phyloP scores from a whole-genome alignment of 2,113 vertebrate genomes.

The Condylura cristata region DNA sequence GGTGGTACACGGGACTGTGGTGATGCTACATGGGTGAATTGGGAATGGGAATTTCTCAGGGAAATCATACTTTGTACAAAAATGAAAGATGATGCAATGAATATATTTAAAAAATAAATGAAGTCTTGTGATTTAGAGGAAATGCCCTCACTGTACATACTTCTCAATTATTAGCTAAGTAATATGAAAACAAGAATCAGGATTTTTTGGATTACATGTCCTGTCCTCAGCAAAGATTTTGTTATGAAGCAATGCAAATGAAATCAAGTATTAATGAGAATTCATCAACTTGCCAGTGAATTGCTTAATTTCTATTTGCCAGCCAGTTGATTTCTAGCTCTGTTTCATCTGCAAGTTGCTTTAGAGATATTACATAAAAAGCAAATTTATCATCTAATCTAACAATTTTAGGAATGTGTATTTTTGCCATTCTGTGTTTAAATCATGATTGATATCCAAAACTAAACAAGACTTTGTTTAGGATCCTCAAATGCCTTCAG shows the following conservation, averaged over 20 bases:
- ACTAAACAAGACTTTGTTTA: background rate
- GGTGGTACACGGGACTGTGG: no score
- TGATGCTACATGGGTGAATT: no score
- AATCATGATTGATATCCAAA: background rate
- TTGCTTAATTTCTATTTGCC: background rate
- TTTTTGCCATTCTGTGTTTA: background rate
- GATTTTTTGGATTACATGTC: background rate
- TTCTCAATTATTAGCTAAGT: constrained; percentile 23
- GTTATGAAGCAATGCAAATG: constrained; percentile 22
- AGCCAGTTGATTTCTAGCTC: background rate
- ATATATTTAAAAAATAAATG: no score
- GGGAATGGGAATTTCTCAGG: no score
- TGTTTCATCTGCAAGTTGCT: constrained; percentile 19
- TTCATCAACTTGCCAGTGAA: background rate
- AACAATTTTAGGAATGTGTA: background rate
- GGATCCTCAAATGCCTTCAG: background rate
- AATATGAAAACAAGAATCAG: background rate
- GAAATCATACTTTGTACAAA: no score
- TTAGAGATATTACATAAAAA: constrained; percentile 15
- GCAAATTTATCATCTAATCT: background rate
- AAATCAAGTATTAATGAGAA: constrained; percentile 21
- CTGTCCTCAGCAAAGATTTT: constrained; percentile 32
- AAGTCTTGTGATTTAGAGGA: background rate
- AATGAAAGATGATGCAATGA: no score
- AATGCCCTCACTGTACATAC: background rate